Base-by-base conservation (phyloP, 2,888 invertebrate genomes). In the Brachynemurus nebulosus region DNA sequence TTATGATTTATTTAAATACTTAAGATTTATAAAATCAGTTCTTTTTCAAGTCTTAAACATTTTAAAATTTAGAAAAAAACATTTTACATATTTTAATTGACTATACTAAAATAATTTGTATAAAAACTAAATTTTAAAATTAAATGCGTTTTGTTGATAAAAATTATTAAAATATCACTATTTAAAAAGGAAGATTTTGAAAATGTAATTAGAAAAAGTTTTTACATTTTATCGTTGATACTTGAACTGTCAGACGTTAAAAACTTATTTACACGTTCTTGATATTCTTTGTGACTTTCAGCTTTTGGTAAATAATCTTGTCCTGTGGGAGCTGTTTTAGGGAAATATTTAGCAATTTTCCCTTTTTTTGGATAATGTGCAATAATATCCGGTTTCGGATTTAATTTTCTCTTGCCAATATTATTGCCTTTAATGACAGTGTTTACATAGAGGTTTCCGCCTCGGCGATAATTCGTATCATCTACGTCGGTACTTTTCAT, bases 401-500 rank as follows among this genome's bases (percentile, higher is more conserved):
- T 51, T 1, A 66, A 55, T 50, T 66, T 69, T 0, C 62, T 62
- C 42, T 68, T 69, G 46, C 68, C 53, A 0, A 65, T 63, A 44
- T 67, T 70, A 43, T 69, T 72, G 0, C 72, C 72, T 57, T 72
- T 73, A n/a, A 68, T 67, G 47, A 68, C 68, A 0, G 72, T 72
- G 1, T 69, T 69, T 1, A 74, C 69, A 23, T 70, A 68, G 19
- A 73, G 63, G 6, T 38, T 23, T 36, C 68, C 67, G 40, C 71
- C 70, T 45, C 68, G 59, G n/a, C 66, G 56, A 11, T 67, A 62
- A 16, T 50, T 42, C 16, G 60, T 55, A 17, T 71, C 72, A n/a
- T 73, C 72, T 45, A 72, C 72, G 52, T 76, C 76, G 33, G 62
- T 65, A 47, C 69, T 74, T 46, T 60, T 68, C 76, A 78, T 77